Conservation (phyloP, 2,888 invertebrate genomes). For the Nomada ferruginata region DNA sequence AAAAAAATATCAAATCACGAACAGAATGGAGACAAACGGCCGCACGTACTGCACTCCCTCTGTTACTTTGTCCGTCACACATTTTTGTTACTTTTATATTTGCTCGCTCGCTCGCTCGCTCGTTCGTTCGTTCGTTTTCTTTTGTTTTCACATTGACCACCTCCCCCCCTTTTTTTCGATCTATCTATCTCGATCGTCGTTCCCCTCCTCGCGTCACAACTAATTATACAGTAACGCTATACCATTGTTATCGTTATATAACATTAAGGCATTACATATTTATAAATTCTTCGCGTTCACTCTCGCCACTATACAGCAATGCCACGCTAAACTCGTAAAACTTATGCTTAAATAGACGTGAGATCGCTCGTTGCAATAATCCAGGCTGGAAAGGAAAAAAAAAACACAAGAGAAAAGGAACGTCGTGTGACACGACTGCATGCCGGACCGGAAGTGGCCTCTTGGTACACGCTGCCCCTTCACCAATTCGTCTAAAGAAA, state of each 20-base stretch:
- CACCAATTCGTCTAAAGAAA: not conserved
- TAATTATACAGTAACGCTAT: conserved; percentile 79
- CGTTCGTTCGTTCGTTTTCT: not conserved
- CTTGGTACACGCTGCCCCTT: conserved; percentile 4
- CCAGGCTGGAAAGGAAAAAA: conserved; percentile 73
- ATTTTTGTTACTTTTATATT: conserved; percentile 12
- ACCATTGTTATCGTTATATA: conserved; percentile 81
- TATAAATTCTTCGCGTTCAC: conserved; percentile 80
- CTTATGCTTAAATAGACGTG: conserved; percentile 81
- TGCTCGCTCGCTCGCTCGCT: conserved; percentile 7
- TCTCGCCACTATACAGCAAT: conserved; percentile 81
- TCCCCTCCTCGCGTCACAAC: conserved; percentile 65
- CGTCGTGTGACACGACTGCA: conserved; percentile 18
- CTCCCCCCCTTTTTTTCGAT: not conserved
- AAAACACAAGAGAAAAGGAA: conserved; percentile 56
- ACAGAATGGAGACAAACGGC: conserved; percentile 75
- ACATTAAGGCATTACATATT: conserved; percentile 84
- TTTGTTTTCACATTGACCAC: not conserved
- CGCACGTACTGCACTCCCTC: conserved; percentile 51
- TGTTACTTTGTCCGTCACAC: conserved; percentile 13
- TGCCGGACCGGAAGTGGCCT: conserved; percentile 27
- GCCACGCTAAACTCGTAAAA: conserved; percentile 79
- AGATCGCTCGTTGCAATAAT: conserved; percentile 84
- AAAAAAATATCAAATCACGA: conserved; percentile 81
- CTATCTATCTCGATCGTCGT: conserved; percentile 2